Base-by-base conservation (phyloP, 1,140 invertebrate genomes). In the Eulimnadia texana region DNA sequence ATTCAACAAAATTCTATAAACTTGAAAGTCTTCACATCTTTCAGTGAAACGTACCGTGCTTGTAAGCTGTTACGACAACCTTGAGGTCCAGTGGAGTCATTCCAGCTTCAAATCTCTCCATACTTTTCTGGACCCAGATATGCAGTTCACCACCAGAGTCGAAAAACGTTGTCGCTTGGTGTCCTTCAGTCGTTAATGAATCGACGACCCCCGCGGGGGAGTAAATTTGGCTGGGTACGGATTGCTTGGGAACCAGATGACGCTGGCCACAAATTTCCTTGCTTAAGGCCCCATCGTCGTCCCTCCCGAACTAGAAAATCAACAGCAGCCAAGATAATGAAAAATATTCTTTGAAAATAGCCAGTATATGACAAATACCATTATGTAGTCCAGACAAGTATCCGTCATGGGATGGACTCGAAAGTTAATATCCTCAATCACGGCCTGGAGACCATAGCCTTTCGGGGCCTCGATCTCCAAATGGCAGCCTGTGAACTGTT, bases 11-110 rank as follows among this genome's bases (percentile, higher is more conserved):
- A 29, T 22, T 29, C 20, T 33, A 58, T 27, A 58, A 20, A 19
- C 13, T 29, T 58, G 16, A 29, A 13, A 33, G 25, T n/a, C n/a
- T 13, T 56, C 23, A 56, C 11, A 56, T n/a, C n/a, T n/a, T n/a
- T n/a, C n/a, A n/a, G n/a, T n/a, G n/a, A n/a, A n/a, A n/a, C n/a
- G 25, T 61, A 61, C 60, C 29, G 2, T 29, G 22, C 22, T 51
- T 61, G 60, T 61, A 61, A 47, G 60, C 16, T 6, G 60, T 61
- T 23, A 61, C 53, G 28, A 61, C 52, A 23, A 61, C 60, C 23
- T 52, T 61, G 3, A 61, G 51, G 29, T 51, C 16, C 50, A 61
- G 22, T 3, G 27, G 51, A 20, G 19, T 20, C 13, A 33, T 25
- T 20, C 23, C 6, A 28, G 51, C 19, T 52, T 61, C 60, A 1